A percentile compares a stretch with the other conserved stretches of the same genome.
Evolutionary conservation across 2,888 invertebrate species (phyloP).

Genomic region (Tetragonula carbonaria): DNA sequence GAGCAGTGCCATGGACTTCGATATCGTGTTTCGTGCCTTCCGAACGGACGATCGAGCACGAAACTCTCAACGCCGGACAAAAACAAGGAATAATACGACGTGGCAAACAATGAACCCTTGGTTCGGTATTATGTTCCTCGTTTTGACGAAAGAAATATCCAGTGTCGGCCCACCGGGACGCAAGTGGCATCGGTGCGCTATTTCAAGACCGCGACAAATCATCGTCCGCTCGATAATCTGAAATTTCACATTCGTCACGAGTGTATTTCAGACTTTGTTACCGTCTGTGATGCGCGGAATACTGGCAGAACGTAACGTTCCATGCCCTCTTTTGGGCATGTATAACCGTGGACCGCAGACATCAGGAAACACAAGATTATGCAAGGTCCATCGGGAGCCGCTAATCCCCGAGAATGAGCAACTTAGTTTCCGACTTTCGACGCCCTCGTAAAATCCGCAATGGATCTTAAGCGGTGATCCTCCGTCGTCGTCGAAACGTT

Average conservation of each 20-base stretch:
- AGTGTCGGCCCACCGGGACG: neutral
- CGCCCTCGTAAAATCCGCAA: constrained; percentile 34
- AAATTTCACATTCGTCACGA: neutral
- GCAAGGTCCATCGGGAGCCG: neutral
- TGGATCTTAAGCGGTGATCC: constrained; percentile 29
- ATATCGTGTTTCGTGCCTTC: constrained; percentile 48
- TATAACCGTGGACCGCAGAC: neutral
- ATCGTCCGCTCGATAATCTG: neutral
- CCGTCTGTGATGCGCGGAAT: neutral
- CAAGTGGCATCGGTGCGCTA: neutral
- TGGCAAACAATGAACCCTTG: constrained; percentile 41
- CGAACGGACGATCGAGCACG: constrained; percentile 34
- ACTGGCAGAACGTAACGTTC: neutral
- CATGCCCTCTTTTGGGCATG: neutral
- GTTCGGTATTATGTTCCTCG: constrained; percentile 31
- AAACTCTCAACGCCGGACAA: constrained; percentile 41
- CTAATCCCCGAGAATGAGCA: constrained; percentile 6
- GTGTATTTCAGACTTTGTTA: neutral
- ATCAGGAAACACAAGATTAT: neutral
- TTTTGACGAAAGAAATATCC: constrained; percentile 8
- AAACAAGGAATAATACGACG: constrained; percentile 47
- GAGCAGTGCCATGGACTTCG: constrained; percentile 24
- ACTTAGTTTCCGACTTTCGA: constrained; percentile 5
- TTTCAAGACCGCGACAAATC: neutral
- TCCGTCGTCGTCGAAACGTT: constrained; percentile 26